Evolutionary conservation across 2,888 invertebrate genomes (phyloP).

Genomic region (Drosophila rubida): DNA sequence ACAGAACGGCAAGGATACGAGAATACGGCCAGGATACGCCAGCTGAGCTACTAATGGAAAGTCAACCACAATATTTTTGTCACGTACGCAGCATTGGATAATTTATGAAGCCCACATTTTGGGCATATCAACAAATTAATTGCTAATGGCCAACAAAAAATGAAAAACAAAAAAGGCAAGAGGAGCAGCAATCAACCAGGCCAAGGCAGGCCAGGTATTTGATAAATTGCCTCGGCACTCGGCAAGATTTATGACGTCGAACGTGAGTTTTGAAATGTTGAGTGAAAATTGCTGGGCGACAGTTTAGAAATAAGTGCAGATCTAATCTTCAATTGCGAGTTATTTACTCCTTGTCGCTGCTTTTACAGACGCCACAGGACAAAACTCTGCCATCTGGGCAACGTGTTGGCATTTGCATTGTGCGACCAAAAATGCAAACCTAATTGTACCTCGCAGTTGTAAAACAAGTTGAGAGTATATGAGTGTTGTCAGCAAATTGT

Average conservation of each 20-base stretch:
- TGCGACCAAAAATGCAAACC: background rate
- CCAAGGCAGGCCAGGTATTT: slow-evolving; percentile 30
- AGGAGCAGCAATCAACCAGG: background rate
- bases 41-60: slow-evolving; percentile 11
- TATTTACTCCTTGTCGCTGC: background rate
- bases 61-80: slow-evolving; percentile 57
- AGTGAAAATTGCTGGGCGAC: background rate
- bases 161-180: background rate
- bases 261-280: slow-evolving; percentile 4
- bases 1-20: slow-evolving; percentile 33
- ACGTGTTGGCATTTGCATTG: slow-evolving; percentile 18
- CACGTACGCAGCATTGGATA: slow-evolving; percentile 57
- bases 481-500: background rate
- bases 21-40: slow-evolving; percentile 13
- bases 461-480: background rate
- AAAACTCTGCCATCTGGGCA: slow-evolving; percentile 1
- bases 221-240: slow-evolving; percentile 33
- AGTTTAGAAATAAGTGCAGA: background rate
- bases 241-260: slow-evolving; percentile 29
- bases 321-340: background rate
- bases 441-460: background rate
- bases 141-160: slow-evolving; percentile 37
- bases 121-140: slow-evolving; percentile 51
- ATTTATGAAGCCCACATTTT: slow-evolving; percentile 59
- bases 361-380: background rate